phyloP scores from a whole-genome alignment of 2,797 vertebrate genomes.

The Sparus aurata region DNA sequence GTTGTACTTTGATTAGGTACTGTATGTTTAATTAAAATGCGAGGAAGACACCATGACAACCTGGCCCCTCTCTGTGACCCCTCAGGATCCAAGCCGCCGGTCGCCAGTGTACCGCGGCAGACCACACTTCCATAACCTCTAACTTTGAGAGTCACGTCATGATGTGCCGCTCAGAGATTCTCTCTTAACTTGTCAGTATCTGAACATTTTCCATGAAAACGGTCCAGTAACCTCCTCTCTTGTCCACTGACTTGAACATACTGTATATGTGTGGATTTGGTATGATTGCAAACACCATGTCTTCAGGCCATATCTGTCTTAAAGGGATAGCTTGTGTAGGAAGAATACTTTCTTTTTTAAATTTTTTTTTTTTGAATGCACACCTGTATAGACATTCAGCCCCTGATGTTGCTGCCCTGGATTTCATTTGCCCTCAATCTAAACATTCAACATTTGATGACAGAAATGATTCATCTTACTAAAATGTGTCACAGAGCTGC shows the following conservation, averaged over 20 bases:
- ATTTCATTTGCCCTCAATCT: conserved; percentile 7
- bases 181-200: conserved; percentile 61
- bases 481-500: conserved; percentile 10
- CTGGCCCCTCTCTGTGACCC: conserved; percentile 56
- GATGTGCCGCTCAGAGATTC: conserved; percentile 58
- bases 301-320: conserved; percentile 62
- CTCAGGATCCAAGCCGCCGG: conserved; percentile 60
- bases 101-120: conserved; percentile 38
- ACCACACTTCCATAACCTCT: conserved; percentile 72
- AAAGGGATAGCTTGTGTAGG: conserved; percentile 56
- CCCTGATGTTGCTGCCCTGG: conserved; percentile 5
- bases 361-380: background rate
- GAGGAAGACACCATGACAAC: conserved; percentile 48
- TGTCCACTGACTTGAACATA: conserved; percentile 53
- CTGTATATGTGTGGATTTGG: conserved; percentile 53
- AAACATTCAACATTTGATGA: conserved; percentile 5
- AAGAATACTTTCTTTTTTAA: conserved; percentile 7
- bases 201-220: conserved; percentile 55
- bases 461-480: background rate
- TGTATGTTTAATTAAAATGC: conserved; percentile 52
- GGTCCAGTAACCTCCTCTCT: conserved; percentile 49
- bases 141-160: conserved; percentile 55
- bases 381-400: conserved; percentile 12
- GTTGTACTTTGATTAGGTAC: conserved; percentile 55
- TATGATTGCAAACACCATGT: conserved; percentile 54